phyloP scores from a whole-genome alignment of 2,797 vertebrate species.

The Syngnathus rostellatus region DNA sequence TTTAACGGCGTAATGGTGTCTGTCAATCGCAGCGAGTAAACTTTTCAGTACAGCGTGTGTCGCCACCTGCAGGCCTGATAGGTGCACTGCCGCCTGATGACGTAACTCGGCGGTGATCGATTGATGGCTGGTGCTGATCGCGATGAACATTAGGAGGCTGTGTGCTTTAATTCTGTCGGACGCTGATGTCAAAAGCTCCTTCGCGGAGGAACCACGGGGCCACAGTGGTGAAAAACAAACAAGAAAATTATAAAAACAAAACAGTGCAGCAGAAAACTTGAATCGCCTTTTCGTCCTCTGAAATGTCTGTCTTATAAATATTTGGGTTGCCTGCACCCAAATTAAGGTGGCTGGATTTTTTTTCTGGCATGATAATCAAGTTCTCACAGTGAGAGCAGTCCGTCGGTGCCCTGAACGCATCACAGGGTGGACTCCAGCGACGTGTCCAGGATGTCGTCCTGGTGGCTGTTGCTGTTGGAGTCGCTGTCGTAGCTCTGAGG shows the following conservation, averaged over 20 bases:
- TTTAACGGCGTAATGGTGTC: neutral
- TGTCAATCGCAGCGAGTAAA: constrained; percentile 9
- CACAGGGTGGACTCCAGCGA: constrained; percentile 92
- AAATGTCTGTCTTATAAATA: constrained; percentile 32
- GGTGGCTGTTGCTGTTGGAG: constrained; percentile 96
- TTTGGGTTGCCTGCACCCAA: constrained; percentile 78
- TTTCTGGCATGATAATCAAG: constrained; percentile 44
- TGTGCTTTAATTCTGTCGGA: constrained; percentile 45
- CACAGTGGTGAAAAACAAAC: constrained; percentile 52
- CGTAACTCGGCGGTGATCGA: neutral
- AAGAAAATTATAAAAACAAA: constrained; percentile 10
- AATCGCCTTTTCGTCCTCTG: constrained; percentile 28
- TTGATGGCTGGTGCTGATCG: constrained; percentile 21
- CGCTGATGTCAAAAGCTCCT: constrained; percentile 34
- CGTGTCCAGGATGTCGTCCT: constrained; percentile 90
- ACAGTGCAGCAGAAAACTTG: constrained; percentile 63
- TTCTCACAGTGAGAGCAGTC: constrained; percentile 21
- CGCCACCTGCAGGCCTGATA: constrained; percentile 62
- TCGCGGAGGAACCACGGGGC: constrained; percentile 47
- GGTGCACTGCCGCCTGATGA: constrained; percentile 48
- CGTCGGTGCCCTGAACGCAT: constrained; percentile 32
- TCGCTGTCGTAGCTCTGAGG: constrained; percentile 98
- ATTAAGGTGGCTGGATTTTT: constrained; percentile 62
- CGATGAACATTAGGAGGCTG: constrained; percentile 49
- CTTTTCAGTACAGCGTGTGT: constrained; percentile 28